phyloP scores from a whole-genome alignment of 2,888 invertebrate genomes.

The Physocephala rufipes region DNA sequence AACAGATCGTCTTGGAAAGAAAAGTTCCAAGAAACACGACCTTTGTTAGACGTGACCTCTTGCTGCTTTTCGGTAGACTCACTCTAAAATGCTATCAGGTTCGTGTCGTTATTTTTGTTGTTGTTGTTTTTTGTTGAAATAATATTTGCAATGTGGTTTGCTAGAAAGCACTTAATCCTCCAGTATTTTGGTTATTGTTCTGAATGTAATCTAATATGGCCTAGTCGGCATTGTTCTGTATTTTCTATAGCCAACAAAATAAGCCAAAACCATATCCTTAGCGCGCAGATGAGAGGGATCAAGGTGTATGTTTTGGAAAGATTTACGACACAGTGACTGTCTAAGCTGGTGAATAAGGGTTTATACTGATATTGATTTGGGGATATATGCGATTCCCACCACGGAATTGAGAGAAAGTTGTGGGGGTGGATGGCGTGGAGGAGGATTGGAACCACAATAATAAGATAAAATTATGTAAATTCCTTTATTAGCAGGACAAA shows the following conservation, averaged over 20 bases:
- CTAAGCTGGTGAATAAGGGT: too few species aligned
- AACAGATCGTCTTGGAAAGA: too few species aligned
- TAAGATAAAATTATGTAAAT: neutral
- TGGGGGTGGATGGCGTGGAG: neutral
- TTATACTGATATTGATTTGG: too few species aligned
- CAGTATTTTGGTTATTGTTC: neutral
- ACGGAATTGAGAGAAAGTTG: neutral
- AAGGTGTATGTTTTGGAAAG: neutral
- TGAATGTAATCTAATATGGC: neutral
- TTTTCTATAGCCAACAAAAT: too few species aligned
- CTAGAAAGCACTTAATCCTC: neutral
- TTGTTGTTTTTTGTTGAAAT: neutral
- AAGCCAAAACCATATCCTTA: too few species aligned
- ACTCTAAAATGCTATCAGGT: too few species aligned
- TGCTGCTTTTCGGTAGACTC: neutral
- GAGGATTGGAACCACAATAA: neutral
- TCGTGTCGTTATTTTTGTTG: neutral
- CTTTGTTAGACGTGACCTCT: neutral
- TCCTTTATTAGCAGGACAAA: too few species aligned
- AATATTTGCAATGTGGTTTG: too few species aligned
- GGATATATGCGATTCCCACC: too few species aligned
- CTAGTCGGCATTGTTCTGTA: neutral
- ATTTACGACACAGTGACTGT: conserved; percentile 1
- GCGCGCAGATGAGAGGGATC: neutral
- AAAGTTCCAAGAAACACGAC: neutral